Conservation (phyloP, 2,113 vertebrate species). For the Ifrita kowaldi region DNA sequence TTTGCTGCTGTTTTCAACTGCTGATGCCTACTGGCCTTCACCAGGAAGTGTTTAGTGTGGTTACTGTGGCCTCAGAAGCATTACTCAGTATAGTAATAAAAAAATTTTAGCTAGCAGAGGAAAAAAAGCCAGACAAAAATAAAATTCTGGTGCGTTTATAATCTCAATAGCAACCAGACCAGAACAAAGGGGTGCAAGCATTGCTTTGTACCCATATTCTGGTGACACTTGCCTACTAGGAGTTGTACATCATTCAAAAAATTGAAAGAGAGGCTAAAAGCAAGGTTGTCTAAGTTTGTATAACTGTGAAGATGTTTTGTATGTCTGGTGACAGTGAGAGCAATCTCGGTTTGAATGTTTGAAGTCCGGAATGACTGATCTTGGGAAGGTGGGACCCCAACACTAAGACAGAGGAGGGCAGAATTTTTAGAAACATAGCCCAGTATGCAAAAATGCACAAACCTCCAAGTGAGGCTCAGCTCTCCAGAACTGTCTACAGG, state of each 20-base stretch:
- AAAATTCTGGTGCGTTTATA: neutral
- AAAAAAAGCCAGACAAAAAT: neutral
- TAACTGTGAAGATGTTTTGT: neutral
- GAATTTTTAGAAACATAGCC: neutral
- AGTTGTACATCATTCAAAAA: neutral
- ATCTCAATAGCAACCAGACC: neutral
- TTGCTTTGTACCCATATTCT: neutral
- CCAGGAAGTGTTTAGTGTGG: neutral
- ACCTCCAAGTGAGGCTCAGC: neutral
- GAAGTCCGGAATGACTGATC: neutral
- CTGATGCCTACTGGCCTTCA: neutral
- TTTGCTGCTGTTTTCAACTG: neutral
- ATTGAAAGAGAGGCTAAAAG: neutral
- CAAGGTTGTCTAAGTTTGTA: neutral
- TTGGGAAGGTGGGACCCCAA: neutral
- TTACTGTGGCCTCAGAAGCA: neutral
- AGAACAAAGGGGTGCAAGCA: neutral
- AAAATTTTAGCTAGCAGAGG: neutral
- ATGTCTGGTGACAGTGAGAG: rapidly evolving
- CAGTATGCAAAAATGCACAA: neutral
- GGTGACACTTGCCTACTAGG: neutral
- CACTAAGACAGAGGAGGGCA: neutral
- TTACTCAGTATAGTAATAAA: neutral
- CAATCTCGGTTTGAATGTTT: neutral
- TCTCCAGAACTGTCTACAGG: neutral